Evolutionary conservation across 2,888 invertebrate species (phyloP), one percentile per base, ranked within the genome.

Genomic region (Pyrochroa serraticornis): DNA sequence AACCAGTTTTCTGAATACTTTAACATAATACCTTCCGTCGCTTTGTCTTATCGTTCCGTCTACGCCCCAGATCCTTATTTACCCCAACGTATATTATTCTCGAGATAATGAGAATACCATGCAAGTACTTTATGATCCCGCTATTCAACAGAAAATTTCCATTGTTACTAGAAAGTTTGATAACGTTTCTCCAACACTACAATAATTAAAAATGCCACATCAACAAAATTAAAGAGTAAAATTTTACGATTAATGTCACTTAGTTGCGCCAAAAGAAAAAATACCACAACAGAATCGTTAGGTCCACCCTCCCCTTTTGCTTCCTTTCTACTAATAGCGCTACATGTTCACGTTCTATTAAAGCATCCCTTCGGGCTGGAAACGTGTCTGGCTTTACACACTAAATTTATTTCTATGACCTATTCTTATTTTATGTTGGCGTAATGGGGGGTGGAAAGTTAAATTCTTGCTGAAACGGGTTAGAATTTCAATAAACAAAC

Each of bases 261-360:
- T 41, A 41, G 33, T 38, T 49, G 49, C 13, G 39, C 13, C 32
- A 41, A 39, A 32, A 38, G 22, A 42, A 43, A 43, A 50, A 43
- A 5, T 22, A 50, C 30, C 42, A 50, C 50, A 36, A 43, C 36
- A 43, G 36, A 50, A 50, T 49, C 49, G 50, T 42, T 50, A 43
- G 43, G 43, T 49, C 41, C 43, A 22, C 42, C 43, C 36, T 50
- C 41, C 22, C 33, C 41, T 50, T 43, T 35, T 43, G 36, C 31
- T 43, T 50, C 50, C 42, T 43, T 43, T 50, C 5, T 31, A 36
- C 42, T 50, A 43, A 50, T 50, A 50, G 50, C 36, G n/a, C 8
- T 9, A 36, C 7, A 35, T 10, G 43, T 43, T 43, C 32, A 43
- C 43, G 43, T 43, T 31, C 32, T 9, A 43, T 32, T 31, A 32